Conservation (phyloP, 2,797 vertebrate species). For the Protosalanx chinensis region DNA sequence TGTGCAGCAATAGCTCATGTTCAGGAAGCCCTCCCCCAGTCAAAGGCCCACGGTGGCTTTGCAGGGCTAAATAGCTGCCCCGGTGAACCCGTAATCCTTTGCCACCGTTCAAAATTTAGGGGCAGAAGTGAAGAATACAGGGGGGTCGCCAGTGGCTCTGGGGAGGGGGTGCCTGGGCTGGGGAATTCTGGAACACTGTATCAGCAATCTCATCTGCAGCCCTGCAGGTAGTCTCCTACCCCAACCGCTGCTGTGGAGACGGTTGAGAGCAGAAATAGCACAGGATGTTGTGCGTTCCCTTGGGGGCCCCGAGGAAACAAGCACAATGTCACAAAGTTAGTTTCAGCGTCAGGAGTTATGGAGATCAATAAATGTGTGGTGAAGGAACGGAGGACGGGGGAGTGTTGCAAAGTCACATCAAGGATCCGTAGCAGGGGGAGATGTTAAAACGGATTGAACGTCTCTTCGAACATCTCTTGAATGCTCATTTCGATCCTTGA, state of each 20-base stretch:
- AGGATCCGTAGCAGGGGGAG: not conserved
- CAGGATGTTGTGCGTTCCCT: constrained; percentile 23
- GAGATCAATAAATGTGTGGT: constrained; percentile 47
- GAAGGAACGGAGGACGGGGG: constrained; percentile 13
- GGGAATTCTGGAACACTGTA: constrained; percentile 42
- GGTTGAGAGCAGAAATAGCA: constrained; percentile 44
- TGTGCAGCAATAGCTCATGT: constrained; percentile 31
- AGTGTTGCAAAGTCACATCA: constrained; percentile 11
- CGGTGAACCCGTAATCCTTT: constrained; percentile 47
- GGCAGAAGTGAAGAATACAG: constrained; percentile 16
- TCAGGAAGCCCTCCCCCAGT: constrained; percentile 32
- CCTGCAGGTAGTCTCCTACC: constrained; percentile 46
- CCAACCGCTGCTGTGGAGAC: constrained; percentile 31
- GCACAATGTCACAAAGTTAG: constrained; percentile 42
- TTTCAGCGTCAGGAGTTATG: constrained; percentile 33
- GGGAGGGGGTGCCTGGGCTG: constrained; percentile 27
- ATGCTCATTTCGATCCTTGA: not conserved
- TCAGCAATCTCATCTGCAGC: constrained; percentile 58
- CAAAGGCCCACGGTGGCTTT: constrained; percentile 28
- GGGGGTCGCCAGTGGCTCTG: constrained; percentile 3
- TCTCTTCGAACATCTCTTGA: not conserved
- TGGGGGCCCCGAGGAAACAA: constrained; percentile 33
- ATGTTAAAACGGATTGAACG: not conserved
- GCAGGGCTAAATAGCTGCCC: constrained; percentile 26
- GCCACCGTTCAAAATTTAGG: constrained; percentile 17